Conservation (phyloP, 2,888 invertebrate genomes). For the Ichneumon xanthorius region DNA sequence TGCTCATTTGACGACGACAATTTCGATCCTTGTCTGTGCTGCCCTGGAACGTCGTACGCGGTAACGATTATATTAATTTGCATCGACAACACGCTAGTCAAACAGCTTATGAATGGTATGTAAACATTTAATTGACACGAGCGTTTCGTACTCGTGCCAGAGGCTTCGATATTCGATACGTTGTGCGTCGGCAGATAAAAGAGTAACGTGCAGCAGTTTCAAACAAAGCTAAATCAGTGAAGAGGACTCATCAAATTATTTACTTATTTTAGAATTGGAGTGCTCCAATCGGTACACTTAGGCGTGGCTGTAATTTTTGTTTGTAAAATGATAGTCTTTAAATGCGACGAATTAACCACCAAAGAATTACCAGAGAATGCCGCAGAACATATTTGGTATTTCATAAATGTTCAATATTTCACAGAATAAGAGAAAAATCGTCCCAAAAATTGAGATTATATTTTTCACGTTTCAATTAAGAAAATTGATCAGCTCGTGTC, state of each 20-base stretch:
- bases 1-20: conserved; percentile 88
- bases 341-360: not conserved
- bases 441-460: not conserved
- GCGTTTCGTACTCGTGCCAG: not conserved
- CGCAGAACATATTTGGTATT: not conserved
- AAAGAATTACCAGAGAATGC: not conserved
- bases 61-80: not conserved
- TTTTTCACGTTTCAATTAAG: not conserved
- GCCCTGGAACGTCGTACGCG: conserved; percentile 84
- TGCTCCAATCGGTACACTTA: not conserved
- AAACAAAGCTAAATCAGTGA: not conserved
- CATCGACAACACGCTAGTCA: not conserved
- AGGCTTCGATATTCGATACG: not conserved
- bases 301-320: not conserved
- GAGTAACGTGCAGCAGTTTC: not conserved
- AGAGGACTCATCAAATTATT: not conserved
- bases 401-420: not conserved
- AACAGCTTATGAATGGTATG: conserved; percentile 9
- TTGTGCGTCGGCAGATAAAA: not conserved
- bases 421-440: not conserved
- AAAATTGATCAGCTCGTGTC: not conserved
- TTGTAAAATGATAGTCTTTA: not conserved
- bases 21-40: conserved; percentile 88
- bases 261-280: not conserved
- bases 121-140: conserved; percentile 12